These are phyloP conservation scores for Adelosebastes latens DNA, from an alignment of 2,797 vertebrate species.

Conservation along the genomic window DNA sequence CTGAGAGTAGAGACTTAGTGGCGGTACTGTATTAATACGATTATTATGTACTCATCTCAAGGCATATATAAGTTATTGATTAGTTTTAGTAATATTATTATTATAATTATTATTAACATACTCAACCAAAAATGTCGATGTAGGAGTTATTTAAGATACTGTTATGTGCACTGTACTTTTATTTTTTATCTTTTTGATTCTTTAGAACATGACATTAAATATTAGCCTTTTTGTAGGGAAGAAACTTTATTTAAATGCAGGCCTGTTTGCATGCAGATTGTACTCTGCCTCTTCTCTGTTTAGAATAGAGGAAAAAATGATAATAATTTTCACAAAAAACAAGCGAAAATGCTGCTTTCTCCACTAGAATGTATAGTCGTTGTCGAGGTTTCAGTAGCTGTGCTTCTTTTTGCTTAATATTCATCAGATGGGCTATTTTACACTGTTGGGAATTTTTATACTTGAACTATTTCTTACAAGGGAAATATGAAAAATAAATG, in stretches of 20 bases:
- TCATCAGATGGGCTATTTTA: slow-evolving; percentile 96
- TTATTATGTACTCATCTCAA: slow-evolving; percentile 99
- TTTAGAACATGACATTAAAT: slow-evolving; percentile 90
- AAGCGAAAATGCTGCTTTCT: slow-evolving; percentile 92
- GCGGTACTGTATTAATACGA: slow-evolving; percentile 94
- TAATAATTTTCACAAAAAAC: slow-evolving; percentile 70
- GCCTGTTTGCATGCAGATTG: slow-evolving; percentile 79
- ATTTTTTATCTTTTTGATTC: slow-evolving; percentile 85
- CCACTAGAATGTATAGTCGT: slow-evolving; percentile 90
- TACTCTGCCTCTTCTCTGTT: slow-evolving; percentile 78
- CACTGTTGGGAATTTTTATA: slow-evolving; percentile 99
- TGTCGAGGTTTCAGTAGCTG: slow-evolving; percentile 92
- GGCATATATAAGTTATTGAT: slow-evolving; percentile 99
- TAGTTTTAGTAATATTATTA: slow-evolving; percentile 92
- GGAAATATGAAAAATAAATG: slow-evolving; percentile 92
- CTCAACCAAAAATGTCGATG: slow-evolving; percentile 96
- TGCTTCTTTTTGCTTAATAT: slow-evolving; percentile 94
- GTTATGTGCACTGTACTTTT: slow-evolving; percentile 96
- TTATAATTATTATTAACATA: slow-evolving; percentile 90
- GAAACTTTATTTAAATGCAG: slow-evolving; percentile 84
- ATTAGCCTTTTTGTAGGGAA: slow-evolving; percentile 83
- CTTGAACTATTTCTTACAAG: slow-evolving; percentile 99
- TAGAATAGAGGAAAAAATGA: slow-evolving; percentile 71
- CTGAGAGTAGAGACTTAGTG: slow-evolving; percentile 94
- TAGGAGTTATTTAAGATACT: slow-evolving; percentile 96